phyloP scores from a whole-genome alignment of 2,797 vertebrate genomes.

The Sciaenops ocellatus region DNA sequence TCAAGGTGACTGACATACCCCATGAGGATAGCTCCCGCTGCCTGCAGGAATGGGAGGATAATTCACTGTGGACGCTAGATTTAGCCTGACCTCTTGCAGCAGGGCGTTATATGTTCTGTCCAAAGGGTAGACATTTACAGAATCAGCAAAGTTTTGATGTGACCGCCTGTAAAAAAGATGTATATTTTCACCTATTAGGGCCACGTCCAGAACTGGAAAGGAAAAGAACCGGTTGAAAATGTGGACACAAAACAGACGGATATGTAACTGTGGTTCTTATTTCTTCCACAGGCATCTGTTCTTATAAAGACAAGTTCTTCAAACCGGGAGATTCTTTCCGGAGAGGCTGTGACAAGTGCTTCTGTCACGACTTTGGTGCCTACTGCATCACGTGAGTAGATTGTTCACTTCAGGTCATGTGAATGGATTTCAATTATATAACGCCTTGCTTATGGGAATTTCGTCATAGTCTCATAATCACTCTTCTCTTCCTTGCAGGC shows the following conservation, averaged over 20 bases:
- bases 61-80: slow-evolving; percentile 39
- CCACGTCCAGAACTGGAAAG: neutral
- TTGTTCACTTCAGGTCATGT: slow-evolving; percentile 11
- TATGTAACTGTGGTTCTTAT: neutral
- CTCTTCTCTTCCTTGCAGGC: slow-evolving; percentile 48
- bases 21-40: slow-evolving; percentile 20
- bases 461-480: neutral
- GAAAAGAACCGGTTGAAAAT: neutral
- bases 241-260: neutral
- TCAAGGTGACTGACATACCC: slow-evolving; percentile 65
- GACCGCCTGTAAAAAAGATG: slow-evolving; percentile 4
- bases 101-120: slow-evolving; percentile 20
- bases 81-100: slow-evolving; percentile 46
- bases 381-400: slow-evolving; percentile 77
- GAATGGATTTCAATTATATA: slow-evolving; percentile 15
- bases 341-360: slow-evolving; percentile 81
- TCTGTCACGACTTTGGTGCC: slow-evolving; percentile 76
- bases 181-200: neutral
- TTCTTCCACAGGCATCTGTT: slow-evolving; percentile 70
- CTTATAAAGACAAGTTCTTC: slow-evolving; percentile 71
- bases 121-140: slow-evolving; percentile 18
- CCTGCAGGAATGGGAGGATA: slow-evolving; percentile 36
- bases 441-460: neutral
- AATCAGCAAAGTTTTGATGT: slow-evolving; percentile 25
- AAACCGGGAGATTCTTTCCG: slow-evolving; percentile 76